Base-by-base conservation (phyloP, 2,888 invertebrate species). In the Cartodere bifasciata region DNA sequence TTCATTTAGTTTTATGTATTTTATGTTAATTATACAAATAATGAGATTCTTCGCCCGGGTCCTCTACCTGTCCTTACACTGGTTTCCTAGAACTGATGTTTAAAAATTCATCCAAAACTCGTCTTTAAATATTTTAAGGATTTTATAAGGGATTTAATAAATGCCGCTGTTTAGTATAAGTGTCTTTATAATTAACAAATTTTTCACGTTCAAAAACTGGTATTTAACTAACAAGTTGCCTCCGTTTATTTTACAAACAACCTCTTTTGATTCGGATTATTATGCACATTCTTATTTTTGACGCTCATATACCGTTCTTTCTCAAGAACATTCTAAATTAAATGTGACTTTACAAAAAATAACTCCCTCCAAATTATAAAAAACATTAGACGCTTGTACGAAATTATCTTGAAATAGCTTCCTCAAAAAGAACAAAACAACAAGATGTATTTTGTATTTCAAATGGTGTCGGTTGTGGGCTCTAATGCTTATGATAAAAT, bases 21-120 rank as follows among this genome's bases (percentile, higher is more conserved):
- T 52, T 48, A 49, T 49, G 50, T 44, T 52, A 52, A 52, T 52
- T 48, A 49, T 47, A 49, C 42, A 44, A 46, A 46, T 48, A 47
- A 48, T 47, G 47, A 45, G 43, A 44, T 48, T 42, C 47, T 42
- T 39, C n/a, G n/a, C n/a, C n/a, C n/a, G 33, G 37, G 33, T 36
- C 28, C 34, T 46, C 45, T 45, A 44, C 46, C 46, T 47, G 45
- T 45, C 44, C 46, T 47, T 40, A 45, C 44, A 42, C 42, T 40
- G 41, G 42, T 46, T 49, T 49, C 48, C 41, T 28, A 40, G 48
- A 49, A 48, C 37, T 41, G 40, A 40, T 28, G 31, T n/a, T n/a
- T 35, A 40, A 40, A 40, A 39, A 41, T 39, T 39, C 34, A 35
- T 26, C 28, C 31, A 28, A 28, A 20, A 29, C 31, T 35, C 35